phyloP scores from a whole-genome alignment of 2,888 invertebrate species.

The Nebria brevicollis region DNA sequence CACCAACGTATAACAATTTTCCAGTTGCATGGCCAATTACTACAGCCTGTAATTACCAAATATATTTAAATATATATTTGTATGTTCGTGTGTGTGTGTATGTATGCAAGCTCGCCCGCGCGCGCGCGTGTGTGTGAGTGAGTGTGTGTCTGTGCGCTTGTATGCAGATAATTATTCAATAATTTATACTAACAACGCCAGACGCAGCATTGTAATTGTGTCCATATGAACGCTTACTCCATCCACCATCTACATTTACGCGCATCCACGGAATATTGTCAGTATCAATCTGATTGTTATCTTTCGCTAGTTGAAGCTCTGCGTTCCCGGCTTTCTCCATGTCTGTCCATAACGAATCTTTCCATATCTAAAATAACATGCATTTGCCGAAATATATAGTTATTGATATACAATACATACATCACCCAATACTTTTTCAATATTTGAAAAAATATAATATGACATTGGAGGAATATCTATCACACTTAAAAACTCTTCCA shows the following conservation, averaged over 20 bases:
- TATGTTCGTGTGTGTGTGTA: too few species aligned
- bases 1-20: slow-evolving; percentile 50
- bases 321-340: background rate
- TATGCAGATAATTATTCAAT: too few species aligned
- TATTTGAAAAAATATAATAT: background rate
- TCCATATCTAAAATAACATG: background rate
- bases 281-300: too few species aligned
- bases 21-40: slow-evolving; percentile 24
- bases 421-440: slow-evolving; percentile 18
- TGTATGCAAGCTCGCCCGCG: too few species aligned
- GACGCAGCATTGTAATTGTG: slow-evolving; percentile 10
- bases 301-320: background rate
- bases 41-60: slow-evolving; percentile 9
- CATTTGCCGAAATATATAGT: background rate
- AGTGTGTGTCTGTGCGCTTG: too few species aligned
- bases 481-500: slow-evolving; percentile 7
- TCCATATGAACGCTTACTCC: slow-evolving; percentile 4
- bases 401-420: slow-evolving; percentile 8
- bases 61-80: background rate
- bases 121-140: too few species aligned
- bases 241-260: background rate
- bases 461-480: slow-evolving; percentile 33
- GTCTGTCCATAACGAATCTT: background rate
- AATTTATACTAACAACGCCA: background rate
- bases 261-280: background rate